phyloP scores from a whole-genome alignment of 2,113 vertebrate species.

The Muntiacus reevesi region DNA sequence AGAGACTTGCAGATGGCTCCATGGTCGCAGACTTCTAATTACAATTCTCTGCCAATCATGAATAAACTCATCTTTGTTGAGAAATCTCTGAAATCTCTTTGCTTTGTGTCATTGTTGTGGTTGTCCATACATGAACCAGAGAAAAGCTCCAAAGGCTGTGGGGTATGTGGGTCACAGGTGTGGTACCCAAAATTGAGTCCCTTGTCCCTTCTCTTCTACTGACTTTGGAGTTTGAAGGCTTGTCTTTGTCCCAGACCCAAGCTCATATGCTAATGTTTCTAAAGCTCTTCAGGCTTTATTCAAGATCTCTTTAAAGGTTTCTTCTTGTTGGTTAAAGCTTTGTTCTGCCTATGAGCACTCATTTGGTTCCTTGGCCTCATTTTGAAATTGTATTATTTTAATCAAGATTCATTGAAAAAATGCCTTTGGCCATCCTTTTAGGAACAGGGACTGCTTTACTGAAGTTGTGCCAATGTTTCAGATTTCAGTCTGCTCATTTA shows the following conservation, averaged over 20 bases:
- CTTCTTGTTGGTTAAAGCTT: background rate
- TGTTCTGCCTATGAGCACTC: background rate
- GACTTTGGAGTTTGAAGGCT: background rate
- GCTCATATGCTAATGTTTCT: background rate
- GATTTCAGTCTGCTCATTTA: background rate
- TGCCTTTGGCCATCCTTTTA: background rate
- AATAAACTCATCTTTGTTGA: background rate
- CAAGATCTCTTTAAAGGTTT: background rate
- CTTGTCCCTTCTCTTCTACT: background rate
- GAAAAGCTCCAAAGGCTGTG: background rate
- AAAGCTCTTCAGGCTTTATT: background rate
- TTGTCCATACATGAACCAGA: background rate
- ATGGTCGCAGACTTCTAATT: background rate
- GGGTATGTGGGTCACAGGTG: background rate
- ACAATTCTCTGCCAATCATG: background rate
- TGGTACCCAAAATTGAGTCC: background rate
- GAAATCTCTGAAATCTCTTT: background rate
- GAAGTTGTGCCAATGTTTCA: background rate
- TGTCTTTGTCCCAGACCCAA: background rate
- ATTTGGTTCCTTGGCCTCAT: background rate
- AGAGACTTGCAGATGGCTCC: background rate
- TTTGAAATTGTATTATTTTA: background rate
- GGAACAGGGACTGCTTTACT: background rate
- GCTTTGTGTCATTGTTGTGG: background rate
- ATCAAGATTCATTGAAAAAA: background rate